Evolutionary conservation across 1,140 invertebrate species (phyloP), one percentile per base, ranked within the genome.

Genomic region (Sitophilus oryzae): DNA sequence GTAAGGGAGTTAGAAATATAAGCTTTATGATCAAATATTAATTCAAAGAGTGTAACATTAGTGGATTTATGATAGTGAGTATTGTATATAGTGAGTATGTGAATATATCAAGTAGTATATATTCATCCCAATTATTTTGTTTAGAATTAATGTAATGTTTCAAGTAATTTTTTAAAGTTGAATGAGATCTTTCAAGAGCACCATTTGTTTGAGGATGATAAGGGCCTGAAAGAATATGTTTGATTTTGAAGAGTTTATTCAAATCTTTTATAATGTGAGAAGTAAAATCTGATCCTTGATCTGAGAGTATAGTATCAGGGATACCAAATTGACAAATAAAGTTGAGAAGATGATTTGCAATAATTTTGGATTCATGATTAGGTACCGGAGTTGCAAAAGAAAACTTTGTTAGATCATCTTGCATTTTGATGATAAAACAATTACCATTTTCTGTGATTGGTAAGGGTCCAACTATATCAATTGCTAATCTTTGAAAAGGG

Each of bases 21-120:
- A 3, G 71, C 52, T n/a, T n/a, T n/a, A n/a, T n/a, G n/a, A n/a
- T n/a, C n/a, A n/a, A n/a, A n/a, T n/a, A n/a, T n/a, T n/a, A 76
- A 23, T 61, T 73, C 68, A 49, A 69, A 74, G 1, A 76, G 73
- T 1, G 69, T 67, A 16, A 52, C 73, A 9, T 65, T 60, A 0
- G 71, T 77, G 0, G 64, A 46, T 45, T 52, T 60, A 49, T 78
- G 68, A 38, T 64, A 54, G 11, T 45, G 57, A 14, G 66, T 66
- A 60, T 72, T 73, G 53, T 73, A 73, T 22, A 56, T 58, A 48
- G 69, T 71, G 0, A 71, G 69, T 15, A 66, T 63, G 38, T 50
- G 15, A 15, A 73, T 45, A 44, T 52, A 60, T 34, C 66, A 55
- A 51, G 66, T 68, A 72, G 46, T 71, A 49, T 14, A 4, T n/a